phyloP scores from a whole-genome alignment of 2,888 invertebrate genomes.

The Encarsia formosa region DNA sequence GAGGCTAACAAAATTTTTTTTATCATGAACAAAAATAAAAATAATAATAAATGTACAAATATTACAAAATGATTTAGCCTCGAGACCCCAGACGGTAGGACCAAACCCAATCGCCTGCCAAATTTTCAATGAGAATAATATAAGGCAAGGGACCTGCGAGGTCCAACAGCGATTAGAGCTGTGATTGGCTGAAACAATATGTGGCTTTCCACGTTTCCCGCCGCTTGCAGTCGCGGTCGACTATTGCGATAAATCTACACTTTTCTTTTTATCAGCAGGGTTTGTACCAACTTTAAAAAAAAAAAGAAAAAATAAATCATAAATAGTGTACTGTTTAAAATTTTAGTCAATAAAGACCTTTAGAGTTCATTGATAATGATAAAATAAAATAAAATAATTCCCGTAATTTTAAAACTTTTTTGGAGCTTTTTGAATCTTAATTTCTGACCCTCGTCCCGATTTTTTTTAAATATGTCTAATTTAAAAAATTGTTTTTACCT shows the following conservation, averaged over 20 bases:
- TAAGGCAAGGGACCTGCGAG: slow-evolving; percentile 50
- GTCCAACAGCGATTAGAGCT: slow-evolving; percentile 52
- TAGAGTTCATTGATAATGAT: too few species aligned
- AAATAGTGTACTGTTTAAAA: not conserved
- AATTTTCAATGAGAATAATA: too few species aligned
- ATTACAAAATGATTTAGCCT: slow-evolving; percentile 21
- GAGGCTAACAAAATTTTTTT: slow-evolving; percentile 33
- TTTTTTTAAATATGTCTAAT: too few species aligned
- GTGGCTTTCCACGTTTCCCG: slow-evolving; percentile 31
- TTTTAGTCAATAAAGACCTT: slow-evolving; percentile 4
- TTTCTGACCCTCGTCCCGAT: too few species aligned
- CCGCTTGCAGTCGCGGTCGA: slow-evolving; percentile 6
- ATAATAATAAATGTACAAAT: not conserved
- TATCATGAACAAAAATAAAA: slow-evolving; percentile 6
- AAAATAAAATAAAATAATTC: too few species aligned
- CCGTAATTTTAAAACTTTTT: too few species aligned
- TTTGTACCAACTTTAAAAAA: not conserved
- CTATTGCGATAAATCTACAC: too few species aligned
- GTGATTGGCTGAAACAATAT: slow-evolving; percentile 53
- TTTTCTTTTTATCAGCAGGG: not conserved
- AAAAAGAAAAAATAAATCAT: slow-evolving; percentile 1
- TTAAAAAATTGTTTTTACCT: too few species aligned
- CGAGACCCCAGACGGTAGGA: slow-evolving; percentile 49
- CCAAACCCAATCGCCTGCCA: slow-evolving; percentile 53
- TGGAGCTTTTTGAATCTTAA: too few species aligned